phyloP scores from a whole-genome alignment of 2,888 invertebrate species.

The Euzophera pinguis region DNA sequence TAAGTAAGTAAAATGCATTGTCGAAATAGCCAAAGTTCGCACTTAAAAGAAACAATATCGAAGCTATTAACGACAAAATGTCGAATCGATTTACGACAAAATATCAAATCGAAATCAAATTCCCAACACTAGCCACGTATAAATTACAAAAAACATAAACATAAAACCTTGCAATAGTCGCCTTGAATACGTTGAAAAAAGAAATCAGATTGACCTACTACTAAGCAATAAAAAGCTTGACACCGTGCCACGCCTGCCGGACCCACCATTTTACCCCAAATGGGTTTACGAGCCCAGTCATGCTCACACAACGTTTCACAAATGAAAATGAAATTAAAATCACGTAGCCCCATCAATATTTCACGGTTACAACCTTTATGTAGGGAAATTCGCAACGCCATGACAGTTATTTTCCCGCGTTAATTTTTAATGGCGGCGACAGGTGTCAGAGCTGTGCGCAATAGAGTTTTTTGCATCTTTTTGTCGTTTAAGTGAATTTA shows the following conservation, averaged over 20 bases:
- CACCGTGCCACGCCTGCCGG: constrained; percentile 6
- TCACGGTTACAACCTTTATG: constrained; percentile 51
- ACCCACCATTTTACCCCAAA: constrained; percentile 18
- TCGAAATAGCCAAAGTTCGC: too few species aligned
- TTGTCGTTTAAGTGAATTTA: neutral
- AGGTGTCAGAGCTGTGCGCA: constrained; percentile 52
- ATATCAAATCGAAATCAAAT: too few species aligned
- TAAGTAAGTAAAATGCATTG: too few species aligned
- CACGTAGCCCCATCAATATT: constrained; percentile 43
- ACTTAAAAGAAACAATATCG: too few species aligned
- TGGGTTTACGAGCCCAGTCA: constrained; percentile 15
- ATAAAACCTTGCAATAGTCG: neutral
- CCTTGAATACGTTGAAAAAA: neutral
- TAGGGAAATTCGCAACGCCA: constrained; percentile 54
- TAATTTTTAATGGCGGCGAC: constrained; percentile 66
- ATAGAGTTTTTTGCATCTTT: neutral
- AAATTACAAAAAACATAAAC: too few species aligned
- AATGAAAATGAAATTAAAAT: constrained; percentile 36
- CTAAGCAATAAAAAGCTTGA: constrained; percentile 2
- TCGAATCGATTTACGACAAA: too few species aligned
- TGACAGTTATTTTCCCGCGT: constrained; percentile 65
- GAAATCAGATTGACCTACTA: neutral
- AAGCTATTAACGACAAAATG: too few species aligned
- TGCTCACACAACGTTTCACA: constrained; percentile 21
- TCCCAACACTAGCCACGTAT: too few species aligned